Conservation (phyloP, 2,888 invertebrate species). For the Galeopsomyia nigrocyanea region DNA sequence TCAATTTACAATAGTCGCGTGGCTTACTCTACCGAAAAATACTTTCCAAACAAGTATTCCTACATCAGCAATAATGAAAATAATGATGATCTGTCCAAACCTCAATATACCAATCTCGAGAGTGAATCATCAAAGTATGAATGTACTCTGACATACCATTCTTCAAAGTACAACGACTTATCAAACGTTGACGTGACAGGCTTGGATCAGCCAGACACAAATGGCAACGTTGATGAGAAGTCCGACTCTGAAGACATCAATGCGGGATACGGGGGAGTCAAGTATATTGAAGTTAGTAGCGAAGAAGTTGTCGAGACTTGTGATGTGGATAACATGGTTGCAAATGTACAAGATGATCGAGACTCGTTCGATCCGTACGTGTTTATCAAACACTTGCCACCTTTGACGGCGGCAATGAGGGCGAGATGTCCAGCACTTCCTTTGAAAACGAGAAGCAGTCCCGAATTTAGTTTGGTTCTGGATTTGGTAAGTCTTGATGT, state of each 20-base stretch:
- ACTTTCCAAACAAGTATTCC: slow-evolving; percentile 58
- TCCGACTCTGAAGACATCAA: slow-evolving; percentile 59
- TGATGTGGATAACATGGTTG: slow-evolving; percentile 66
- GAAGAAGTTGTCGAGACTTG: slow-evolving; percentile 66
- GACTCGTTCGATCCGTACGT: slow-evolving; percentile 91
- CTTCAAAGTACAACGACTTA: slow-evolving; percentile 53
- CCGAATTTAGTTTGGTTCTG: slow-evolving; percentile 89
- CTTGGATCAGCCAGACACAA: slow-evolving; percentile 57
- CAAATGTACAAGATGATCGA: slow-evolving; percentile 74
- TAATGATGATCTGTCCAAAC: slow-evolving; percentile 54
- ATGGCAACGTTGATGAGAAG: slow-evolving; percentile 60
- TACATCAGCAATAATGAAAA: slow-evolving; percentile 60
- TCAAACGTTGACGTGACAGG: slow-evolving; percentile 55
- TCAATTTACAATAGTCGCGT: slow-evolving; percentile 58
- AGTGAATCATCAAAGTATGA: slow-evolving; percentile 57
- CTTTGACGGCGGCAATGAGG: slow-evolving; percentile 82
- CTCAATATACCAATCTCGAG: slow-evolving; percentile 52
- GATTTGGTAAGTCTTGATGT: slow-evolving; percentile 61
- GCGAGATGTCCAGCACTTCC: slow-evolving; percentile 86
- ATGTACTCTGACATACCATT: slow-evolving; percentile 52
- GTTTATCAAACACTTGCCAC: slow-evolving; percentile 92
- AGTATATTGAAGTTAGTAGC: slow-evolving; percentile 65
- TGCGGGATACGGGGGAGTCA: slow-evolving; percentile 62
- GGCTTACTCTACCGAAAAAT: slow-evolving; percentile 55
- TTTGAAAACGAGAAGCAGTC: slow-evolving; percentile 91